Evolutionary conservation across 2,113 vertebrate genomes (phyloP).

Genomic region (Pipra filicauda): DNA sequence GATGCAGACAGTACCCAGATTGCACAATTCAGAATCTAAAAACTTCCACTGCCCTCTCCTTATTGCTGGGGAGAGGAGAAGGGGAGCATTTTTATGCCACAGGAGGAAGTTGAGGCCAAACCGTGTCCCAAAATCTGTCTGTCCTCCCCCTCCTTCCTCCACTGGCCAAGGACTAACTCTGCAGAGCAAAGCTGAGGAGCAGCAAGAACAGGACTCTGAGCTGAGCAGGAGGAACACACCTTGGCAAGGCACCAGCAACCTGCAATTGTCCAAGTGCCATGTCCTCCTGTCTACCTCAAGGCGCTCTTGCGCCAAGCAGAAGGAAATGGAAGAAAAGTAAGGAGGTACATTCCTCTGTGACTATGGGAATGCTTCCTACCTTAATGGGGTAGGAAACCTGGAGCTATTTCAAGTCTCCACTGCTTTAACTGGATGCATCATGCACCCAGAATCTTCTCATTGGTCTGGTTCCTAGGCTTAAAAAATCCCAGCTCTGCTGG

Average conservation of each 20-base stretch:
- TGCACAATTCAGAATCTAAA: background rate
- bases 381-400: background rate
- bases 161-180: background rate
- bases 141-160: background rate
- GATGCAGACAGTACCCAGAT: background rate
- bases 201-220: background rate
- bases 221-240: background rate
- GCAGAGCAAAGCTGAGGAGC: background rate
- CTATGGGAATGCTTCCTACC: background rate
- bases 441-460: background rate
- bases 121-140: accelerated
- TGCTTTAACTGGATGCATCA: background rate
- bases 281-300: background rate
- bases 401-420: background rate
- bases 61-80: background rate
- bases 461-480: background rate
- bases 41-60: background rate
- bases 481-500: background rate
- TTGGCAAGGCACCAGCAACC: background rate
- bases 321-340: background rate
- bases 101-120: background rate
- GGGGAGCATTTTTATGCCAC: background rate
- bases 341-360: background rate
- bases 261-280: background rate
- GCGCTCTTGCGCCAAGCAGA: background rate